These are phyloP conservation scores for Drosophila elegans DNA, from an alignment of 1,140 invertebrate genomes.

Conservation along the genomic window DNA sequence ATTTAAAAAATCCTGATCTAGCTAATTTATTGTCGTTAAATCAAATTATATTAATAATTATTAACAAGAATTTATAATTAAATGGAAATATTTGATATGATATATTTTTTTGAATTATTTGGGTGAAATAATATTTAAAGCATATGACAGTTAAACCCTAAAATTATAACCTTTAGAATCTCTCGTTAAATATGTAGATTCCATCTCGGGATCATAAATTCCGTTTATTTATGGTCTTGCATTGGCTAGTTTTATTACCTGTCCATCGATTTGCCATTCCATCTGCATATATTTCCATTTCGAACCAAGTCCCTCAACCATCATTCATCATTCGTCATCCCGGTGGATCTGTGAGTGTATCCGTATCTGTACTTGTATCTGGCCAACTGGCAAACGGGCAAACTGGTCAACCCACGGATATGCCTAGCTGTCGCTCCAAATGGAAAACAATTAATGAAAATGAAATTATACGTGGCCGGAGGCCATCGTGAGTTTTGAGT, in stretches of 20 bases:
- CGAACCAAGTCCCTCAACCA: background rate
- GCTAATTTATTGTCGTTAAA: no score
- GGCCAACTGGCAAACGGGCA: background rate
- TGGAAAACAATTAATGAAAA: constrained; percentile 81
- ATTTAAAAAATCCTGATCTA: no score
- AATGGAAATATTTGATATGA: no score
- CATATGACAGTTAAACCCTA: background rate
- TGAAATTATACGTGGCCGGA: constrained; percentile 74
- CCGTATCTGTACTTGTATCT: background rate
- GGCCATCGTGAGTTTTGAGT: constrained; percentile 75
- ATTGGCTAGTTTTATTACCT: constrained; percentile 2
- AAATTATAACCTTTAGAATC: background rate
- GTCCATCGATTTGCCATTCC: constrained; percentile 5
- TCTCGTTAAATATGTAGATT: background rate
- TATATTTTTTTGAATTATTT: no score
- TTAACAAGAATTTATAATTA: no score
- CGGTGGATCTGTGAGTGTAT: constrained; percentile 2
- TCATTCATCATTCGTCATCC: constrained; percentile 5
- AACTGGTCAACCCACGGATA: background rate
- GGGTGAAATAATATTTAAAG: background rate
- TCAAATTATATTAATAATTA: no score
- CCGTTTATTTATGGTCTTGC: constrained; percentile 18
- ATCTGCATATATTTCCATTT: constrained; percentile 11
- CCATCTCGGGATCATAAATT: constrained; percentile 11
- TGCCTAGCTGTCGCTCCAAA: constrained; percentile 22